Evolutionary conservation across 2,113 vertebrate genomes (phyloP), one percentile per base, ranked within the genome.

Genomic region (Formicarius rufipectus): DNA sequence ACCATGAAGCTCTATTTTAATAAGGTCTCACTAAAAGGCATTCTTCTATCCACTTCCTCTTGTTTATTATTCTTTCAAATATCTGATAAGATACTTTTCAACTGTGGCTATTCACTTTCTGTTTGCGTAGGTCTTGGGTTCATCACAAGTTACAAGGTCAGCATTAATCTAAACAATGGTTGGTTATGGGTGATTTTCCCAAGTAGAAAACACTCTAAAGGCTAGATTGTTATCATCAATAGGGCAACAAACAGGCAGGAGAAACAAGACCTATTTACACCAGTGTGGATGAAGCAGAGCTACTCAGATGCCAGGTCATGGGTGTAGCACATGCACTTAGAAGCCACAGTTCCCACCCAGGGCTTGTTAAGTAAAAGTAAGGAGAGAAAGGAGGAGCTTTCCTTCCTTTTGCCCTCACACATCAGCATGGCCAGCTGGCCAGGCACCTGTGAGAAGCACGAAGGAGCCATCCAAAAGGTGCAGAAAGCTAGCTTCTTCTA

Each of bases 101-200:
- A 80, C 78, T 81, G 78, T 87, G 89, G 89, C 86, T 95, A 96
- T 95, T 96, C 95, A 96, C 93, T 96, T 97, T 94, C 83, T 96
- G 89, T 90, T 95, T 97, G 86, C 30, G n/a, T 87, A 92, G 95
- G 87, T 96, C 94, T 93, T 96, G 94, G 96, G 92, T 97, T 96
- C 93, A 96, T 97, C 96, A 96, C 96, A 97, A 96, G 93, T 92
- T 96, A 96, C 90, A 90, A 94, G 93, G 92, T 96, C 95, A 96
- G 93, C 90, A 84, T 85, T 94, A 94, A 89, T 75, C 71, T 92
- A 96, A 96, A 95, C 93, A 97, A 92, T 95, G 82, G 84, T 31
- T 96, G 84, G 88, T 96, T 97, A 93, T 92, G 71, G 88, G 73
- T 0, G 6, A 89, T 89, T 95, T 90, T 95, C 66, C 77, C 76